Base-by-base conservation (phyloP, 1,140 invertebrate species). In the Akabosia matsudoensis region DNA sequence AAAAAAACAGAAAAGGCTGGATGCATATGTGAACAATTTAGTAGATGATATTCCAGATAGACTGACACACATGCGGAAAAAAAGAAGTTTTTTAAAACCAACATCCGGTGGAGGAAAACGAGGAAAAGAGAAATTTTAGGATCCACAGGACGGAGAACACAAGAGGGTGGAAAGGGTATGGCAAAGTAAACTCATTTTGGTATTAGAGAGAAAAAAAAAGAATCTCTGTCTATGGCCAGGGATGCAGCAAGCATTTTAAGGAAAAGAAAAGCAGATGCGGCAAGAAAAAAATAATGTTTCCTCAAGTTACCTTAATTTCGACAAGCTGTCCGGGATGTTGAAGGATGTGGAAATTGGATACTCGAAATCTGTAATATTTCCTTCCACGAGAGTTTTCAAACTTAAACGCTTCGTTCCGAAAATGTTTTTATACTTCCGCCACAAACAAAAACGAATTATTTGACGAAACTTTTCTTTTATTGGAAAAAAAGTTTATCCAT, bases 271-370 rank as follows among this genome's bases (percentile, higher is more conserved):
- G 18, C 7, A 7, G 37, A 45, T 45, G 7, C 24, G n/a, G 54
- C 24, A n/a, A 7, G 24, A 61, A 61, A 61, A 61, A n/a, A 61
- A 61, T 22, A 22, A 16, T 61, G 31, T 28, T 31, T 28, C 28
- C 22, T 67, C 61, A 67, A 67, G 24, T 67, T 67, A 67, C 61
- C 61, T 67, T 61, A 61, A 61, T 61, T 61, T 61, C 54, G 54
- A 61, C 61, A 67, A 67, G 61, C 61, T 67, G 61, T 67, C 28
- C 61, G 7, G 22, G n/a, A 30, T 30, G 30, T 30, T 22, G 61
- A 67, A n/a, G 13, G 61, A 67, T 2, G 61, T 16, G 10, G 61
- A 30, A 67, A 67, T 67, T 67, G 28, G 61, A 67, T 30, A 67
- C 61, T 67, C 31, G 24, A 30, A 67, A 28, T n/a, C 61, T 30